phyloP scores from a whole-genome alignment of 2,113 vertebrate species.

The mouse (Mus musculus) region DNA sequence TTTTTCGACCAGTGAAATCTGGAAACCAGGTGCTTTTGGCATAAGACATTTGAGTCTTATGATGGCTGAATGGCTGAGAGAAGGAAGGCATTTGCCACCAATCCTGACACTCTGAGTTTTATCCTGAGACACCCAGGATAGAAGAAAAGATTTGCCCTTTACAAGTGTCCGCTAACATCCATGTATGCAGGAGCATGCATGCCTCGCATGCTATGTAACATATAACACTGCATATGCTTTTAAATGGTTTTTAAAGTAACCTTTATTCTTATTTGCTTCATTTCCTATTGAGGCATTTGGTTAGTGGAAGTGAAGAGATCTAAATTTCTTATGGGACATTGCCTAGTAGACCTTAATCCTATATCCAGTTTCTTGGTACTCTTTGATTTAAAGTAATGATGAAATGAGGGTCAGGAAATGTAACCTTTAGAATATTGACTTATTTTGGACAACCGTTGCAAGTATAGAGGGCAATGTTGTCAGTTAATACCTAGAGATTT shows the following conservation, averaged over 20 bases:
- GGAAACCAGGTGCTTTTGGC: not conserved
- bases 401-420: slow-evolving; percentile 13
- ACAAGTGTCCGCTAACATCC: too few species aligned
- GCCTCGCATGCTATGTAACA: not conserved
- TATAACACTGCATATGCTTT: not conserved
- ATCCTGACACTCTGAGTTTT: not conserved
- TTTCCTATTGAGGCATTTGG: not conserved
- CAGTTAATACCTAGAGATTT: not conserved
- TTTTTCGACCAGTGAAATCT: not conserved
- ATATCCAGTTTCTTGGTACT: not conserved
- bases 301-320: not conserved
- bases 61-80: not conserved
- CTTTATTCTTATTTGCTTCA: not conserved
- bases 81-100: not conserved
- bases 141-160: not conserved
- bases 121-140: not conserved
- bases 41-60: not conserved
- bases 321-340: not conserved
- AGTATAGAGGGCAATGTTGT: not conserved
- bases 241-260: not conserved
- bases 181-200: too few species aligned
- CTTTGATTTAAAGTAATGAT: slow-evolving; percentile 36
- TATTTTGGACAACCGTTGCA: slow-evolving; percentile 11
- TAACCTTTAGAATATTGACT: slow-evolving; percentile 63
- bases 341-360: not conserved